A percentile compares a stretch with the other conserved stretches of the same genome.
Conservation (phyloP, 1,140 invertebrate genomes). For the Drosophila orena region DNA sequence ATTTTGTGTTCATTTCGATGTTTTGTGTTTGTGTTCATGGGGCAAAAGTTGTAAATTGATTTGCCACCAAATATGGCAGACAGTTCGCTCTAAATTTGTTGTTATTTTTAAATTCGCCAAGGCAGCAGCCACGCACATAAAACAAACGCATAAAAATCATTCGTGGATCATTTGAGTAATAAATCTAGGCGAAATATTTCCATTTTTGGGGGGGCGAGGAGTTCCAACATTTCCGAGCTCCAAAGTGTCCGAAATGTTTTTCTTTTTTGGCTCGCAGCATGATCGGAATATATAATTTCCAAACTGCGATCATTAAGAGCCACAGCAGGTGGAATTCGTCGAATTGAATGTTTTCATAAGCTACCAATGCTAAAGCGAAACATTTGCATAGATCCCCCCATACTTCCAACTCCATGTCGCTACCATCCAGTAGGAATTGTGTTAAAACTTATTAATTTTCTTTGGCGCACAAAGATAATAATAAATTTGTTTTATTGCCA, state of each 20-base stretch:
- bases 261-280: constrained; percentile 62
- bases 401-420: not conserved
- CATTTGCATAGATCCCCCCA: constrained; percentile 57
- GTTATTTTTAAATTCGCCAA: constrained; percentile 44
- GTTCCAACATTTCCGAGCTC: constrained; percentile 6
- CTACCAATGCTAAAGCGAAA: constrained; percentile 57
- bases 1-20: constrained; percentile 32
- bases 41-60: constrained; percentile 80
- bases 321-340: constrained; percentile 75
- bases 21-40: too few relatives aligned
- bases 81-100: constrained; percentile 68
- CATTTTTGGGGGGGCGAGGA: constrained; percentile 35
- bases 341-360: constrained; percentile 62
- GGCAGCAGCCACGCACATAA: constrained; percentile 9
- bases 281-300: constrained; percentile 73
- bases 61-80: constrained; percentile 65
- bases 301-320: constrained; percentile 73
- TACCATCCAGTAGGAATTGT: constrained; percentile 59
- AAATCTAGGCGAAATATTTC: constrained; percentile 51
- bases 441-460: constrained; percentile 69
- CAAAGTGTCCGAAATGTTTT: constrained; percentile 47
- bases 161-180: constrained; percentile 49
- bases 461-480: constrained; percentile 47
- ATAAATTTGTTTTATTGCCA: constrained; percentile 73
- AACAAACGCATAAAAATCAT: constrained; percentile 33